These are phyloP conservation scores for Pelvicachromis taeniatus DNA, from an alignment of 2,113 vertebrate genomes.

Conservation along the genomic window DNA sequence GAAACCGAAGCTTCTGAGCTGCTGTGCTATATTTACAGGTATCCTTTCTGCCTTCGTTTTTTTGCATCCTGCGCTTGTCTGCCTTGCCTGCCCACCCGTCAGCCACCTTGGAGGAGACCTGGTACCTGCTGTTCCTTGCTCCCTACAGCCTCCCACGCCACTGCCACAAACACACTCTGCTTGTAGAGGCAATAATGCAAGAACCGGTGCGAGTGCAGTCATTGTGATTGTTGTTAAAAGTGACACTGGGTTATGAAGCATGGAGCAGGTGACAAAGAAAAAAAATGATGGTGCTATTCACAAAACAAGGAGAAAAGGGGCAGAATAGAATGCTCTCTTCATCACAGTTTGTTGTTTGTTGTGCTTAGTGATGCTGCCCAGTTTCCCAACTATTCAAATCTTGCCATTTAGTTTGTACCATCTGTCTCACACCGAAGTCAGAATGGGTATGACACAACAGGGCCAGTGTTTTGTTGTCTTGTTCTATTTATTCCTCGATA, in stretches of 20 bases:
- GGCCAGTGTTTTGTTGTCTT: conserved; percentile 68
- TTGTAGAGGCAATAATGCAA: conserved; percentile 16
- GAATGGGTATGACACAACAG: conserved; percentile 63
- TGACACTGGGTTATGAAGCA: conserved; percentile 21
- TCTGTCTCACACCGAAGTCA: conserved; percentile 71
- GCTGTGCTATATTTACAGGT: conserved; percentile 73
- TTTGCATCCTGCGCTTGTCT: conserved; percentile 19
- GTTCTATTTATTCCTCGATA: conserved; percentile 77
- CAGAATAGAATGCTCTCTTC: conserved; percentile 8
- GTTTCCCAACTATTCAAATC: conserved; percentile 53
- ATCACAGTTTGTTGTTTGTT: conserved; percentile 46
- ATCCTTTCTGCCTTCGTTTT: conserved; percentile 36
- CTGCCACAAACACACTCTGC: conserved; percentile 25
- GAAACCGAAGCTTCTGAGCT: conserved; percentile 62
- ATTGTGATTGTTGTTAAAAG: conserved; percentile 27
- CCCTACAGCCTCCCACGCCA: conserved; percentile 55
- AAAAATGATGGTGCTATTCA: background rate
- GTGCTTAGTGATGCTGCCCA: conserved; percentile 33
- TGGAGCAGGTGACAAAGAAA: conserved; percentile 7
- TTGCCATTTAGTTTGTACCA: conserved; percentile 69
- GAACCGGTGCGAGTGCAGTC: background rate
- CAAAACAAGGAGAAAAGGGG: background rate
- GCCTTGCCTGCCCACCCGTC: conserved; percentile 33
- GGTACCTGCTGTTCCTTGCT: conserved; percentile 52
- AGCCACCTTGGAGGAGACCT: conserved; percentile 50